Base-by-base conservation (phyloP, 1,140 invertebrate genomes). In the Halesus radiatus region DNA sequence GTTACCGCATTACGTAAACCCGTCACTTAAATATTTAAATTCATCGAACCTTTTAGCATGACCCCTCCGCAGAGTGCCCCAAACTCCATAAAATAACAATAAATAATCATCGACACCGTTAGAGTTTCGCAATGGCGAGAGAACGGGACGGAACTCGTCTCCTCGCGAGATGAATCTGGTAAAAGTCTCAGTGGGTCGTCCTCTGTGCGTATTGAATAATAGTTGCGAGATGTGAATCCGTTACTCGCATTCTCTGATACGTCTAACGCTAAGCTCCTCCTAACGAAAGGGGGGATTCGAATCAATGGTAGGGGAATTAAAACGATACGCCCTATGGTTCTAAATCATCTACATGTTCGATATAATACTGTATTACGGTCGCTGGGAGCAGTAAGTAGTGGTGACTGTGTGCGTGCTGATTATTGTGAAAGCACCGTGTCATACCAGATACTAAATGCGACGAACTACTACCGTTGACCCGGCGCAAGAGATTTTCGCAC, bases 211-310 rank as follows among this genome's bases (percentile, higher is more conserved):
- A 74, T 56, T 22, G 66, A 50, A 50, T 20, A 6, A 45, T 45
- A 45, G 32, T 26, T 10, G 62, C 62, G 32, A 72, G 45, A 50
- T 72, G 68, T 20, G 32, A 50, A 16, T 52, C 68, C 68, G 72
- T 58, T 75, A 75, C 53, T 20, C 72, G 72, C 72, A 56, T 58
- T 73, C 70, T 75, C 20, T 53, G 68, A 72, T 72, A 53, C 68
- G 45, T 72, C 72, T 75, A 75, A 75, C 29, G 54, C 72, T 54
- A 32, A 32, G 72, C 72, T 18, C 72, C 72, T 56, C 72, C 72
- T 75, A 75, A 75, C 29, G n/a, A 23, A 10, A 29, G 54, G 52
- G 13, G 72, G 72, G 72, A 32, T 15, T 16, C 53, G 52, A 23
- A 16, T 18, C 22, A 54, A 52, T 50, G 18, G 72, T 32, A 50